Conservation (phyloP, 2,113 vertebrate species). For the Phaethon lepturus region DNA sequence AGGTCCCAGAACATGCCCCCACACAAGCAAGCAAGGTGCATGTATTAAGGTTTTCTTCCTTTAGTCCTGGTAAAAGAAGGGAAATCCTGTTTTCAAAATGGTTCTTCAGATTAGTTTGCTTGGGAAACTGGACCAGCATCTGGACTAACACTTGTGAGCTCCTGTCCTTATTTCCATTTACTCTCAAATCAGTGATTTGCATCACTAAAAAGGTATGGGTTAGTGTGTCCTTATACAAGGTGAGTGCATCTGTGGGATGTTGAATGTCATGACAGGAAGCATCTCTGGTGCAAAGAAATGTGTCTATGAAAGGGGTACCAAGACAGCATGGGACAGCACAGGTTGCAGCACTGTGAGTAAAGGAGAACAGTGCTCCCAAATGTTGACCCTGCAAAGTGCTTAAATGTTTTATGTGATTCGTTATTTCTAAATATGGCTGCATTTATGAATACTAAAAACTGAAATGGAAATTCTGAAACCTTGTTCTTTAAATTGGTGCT, state of each 20-base stretch:
- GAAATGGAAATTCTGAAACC: not conserved
- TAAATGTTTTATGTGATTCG: not conserved
- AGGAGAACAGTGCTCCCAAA: not conserved
- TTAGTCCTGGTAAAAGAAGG: not conserved
- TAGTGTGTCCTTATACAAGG: not conserved
- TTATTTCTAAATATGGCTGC: not conserved
- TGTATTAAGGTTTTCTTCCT: not conserved
- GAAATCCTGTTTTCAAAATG: not conserved
- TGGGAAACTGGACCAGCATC: not conserved
- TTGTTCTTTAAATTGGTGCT: not conserved
- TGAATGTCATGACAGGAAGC: not conserved
- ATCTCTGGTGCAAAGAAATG: not conserved
- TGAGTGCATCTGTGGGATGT: not conserved
- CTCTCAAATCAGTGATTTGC: not conserved
- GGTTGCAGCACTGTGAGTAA: not conserved
- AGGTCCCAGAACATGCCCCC: not conserved
- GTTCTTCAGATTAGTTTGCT: not conserved
- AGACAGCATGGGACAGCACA: not conserved
- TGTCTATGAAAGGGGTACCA: fast-evolving
- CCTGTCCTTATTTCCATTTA: not conserved
- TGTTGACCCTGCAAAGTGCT: not conserved
- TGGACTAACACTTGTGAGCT: not conserved
- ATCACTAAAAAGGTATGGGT: not conserved
- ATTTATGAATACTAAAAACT: not conserved
- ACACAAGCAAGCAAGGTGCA: not conserved